Percentiles rank a stretch among this genome's conserved stretches.
Evolutionary conservation across 2,113 vertebrate species (phyloP).

Genomic region (Empidonax alnorum): DNA sequence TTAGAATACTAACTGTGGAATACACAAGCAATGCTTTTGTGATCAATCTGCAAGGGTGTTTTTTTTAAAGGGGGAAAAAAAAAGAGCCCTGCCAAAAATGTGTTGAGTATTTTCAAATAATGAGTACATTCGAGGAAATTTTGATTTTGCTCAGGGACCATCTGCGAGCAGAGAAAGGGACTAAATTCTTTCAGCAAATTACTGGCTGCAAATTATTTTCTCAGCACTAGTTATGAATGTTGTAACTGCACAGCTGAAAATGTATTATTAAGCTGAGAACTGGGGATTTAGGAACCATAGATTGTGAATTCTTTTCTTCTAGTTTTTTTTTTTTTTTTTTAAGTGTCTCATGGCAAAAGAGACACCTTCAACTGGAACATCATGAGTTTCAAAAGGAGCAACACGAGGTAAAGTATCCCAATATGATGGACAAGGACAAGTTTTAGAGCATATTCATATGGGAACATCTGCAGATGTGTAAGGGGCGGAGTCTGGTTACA

Average conservation of each 20-base stretch:
- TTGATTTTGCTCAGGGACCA: slow-evolving; percentile 71
- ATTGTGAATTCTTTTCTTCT: slow-evolving; percentile 1
- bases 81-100: slow-evolving; percentile 56
- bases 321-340: neutral
- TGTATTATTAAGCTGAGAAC: slow-evolving; percentile 59
- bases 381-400: neutral
- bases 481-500: neutral
- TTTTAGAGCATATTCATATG: neutral
- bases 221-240: slow-evolving; percentile 56
- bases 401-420: neutral
- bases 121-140: slow-evolving; percentile 66
- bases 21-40: slow-evolving; percentile 43
- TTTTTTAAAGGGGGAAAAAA: neutral
- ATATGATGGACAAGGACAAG: neutral
- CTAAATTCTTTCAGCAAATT: slow-evolving; percentile 69
- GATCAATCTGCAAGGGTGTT: slow-evolving; percentile 35
- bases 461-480: neutral
- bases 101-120: slow-evolving; percentile 68
- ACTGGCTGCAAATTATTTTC: slow-evolving; percentile 65
- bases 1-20: slow-evolving; percentile 41
- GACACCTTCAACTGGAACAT: neutral
- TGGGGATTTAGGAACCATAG: slow-evolving; percentile 36
- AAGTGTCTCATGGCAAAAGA: neutral
- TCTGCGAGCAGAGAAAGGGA: slow-evolving; percentile 61
- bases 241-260: slow-evolving; percentile 59